A percentile compares a stretch with the other conserved stretches of the same genome.
These are phyloP conservation scores for Urophycis tenuis DNA, from an alignment of 2,797 vertebrate species.

Conservation along the genomic window DNA sequence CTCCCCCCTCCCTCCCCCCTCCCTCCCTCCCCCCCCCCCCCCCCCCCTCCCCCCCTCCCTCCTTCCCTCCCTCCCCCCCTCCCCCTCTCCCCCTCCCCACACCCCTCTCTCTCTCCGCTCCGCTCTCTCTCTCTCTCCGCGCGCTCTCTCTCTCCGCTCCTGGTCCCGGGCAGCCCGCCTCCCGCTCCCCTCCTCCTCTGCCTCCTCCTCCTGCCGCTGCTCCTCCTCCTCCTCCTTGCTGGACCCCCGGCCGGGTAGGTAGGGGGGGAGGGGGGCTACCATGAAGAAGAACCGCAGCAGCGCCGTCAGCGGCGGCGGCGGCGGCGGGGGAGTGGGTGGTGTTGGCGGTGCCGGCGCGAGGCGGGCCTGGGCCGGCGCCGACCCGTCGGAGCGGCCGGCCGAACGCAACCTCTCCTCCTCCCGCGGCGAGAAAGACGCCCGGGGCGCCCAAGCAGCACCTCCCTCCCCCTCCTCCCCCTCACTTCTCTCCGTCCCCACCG, in stretches of 20 bases:
- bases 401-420: constrained; percentile 84
- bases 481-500: constrained; percentile 67
- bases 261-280: constrained; percentile 48
- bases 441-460: constrained; percentile 84
- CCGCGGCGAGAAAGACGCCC: constrained; percentile 97
- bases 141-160: constrained; percentile 31
- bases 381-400: constrained; percentile 83
- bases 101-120: constrained; percentile 9
- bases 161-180: constrained; percentile 13
- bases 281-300: constrained; percentile 99
- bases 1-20: constrained; percentile 13
- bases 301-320: constrained; percentile 57
- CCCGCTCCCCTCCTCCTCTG: constrained; percentile 11
- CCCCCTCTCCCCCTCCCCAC: constrained; percentile 23
- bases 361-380: constrained; percentile 94
- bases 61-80: too few species aligned
- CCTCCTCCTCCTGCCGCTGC: constrained; percentile 30
- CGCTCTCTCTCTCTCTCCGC: too few species aligned
- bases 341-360: constrained; percentile 87
- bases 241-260: constrained; percentile 32
- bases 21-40: constrained; percentile 25
- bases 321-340: constrained; percentile 45
- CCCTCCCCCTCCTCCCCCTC: constrained; percentile 67
- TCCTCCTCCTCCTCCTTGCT: constrained; percentile 20
- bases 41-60: constrained; percentile 22